Percentiles rank a stretch among this genome's conserved stretches.
phyloP scores from a whole-genome alignment of 92 coral and sea anemone species.

The Blastomussa wellsi region DNA sequence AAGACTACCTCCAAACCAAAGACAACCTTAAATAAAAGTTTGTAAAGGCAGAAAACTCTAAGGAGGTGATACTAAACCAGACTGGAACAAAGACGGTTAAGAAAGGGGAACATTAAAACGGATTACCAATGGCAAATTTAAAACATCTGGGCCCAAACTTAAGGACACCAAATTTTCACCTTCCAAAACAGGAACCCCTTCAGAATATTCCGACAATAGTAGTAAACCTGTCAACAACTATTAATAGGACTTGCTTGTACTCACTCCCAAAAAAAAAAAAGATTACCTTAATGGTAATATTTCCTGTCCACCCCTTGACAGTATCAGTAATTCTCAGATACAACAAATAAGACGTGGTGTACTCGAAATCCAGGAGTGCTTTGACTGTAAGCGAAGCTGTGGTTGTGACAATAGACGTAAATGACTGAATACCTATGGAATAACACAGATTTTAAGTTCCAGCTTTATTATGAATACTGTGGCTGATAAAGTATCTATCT shows the following conservation, averaged over 20 bases:
- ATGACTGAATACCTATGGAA: conserved; percentile 63
- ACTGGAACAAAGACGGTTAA: not conserved
- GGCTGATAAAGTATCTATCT: too few species aligned
- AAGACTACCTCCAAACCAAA: not conserved
- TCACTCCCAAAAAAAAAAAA: not conserved
- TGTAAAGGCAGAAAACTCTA: too few species aligned
- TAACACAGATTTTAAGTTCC: too few species aligned
- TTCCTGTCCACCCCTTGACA: conserved; percentile 58
- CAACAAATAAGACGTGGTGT: conserved; percentile 64
- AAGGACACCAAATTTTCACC: too few species aligned
- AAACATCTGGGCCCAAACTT: too few species aligned
- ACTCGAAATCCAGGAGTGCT: conserved; percentile 73
- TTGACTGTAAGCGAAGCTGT: conserved; percentile 69
- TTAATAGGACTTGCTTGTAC: not conserved
- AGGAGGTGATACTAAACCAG: not conserved
- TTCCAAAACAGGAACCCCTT: too few species aligned
- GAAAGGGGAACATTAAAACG: too few species aligned
- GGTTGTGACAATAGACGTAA: conserved; percentile 57
- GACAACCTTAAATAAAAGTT: not conserved
- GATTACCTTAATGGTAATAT: conserved; percentile 77
- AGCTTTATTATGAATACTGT: too few species aligned
- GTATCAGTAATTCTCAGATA: conserved; percentile 77
- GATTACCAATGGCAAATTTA: not conserved
- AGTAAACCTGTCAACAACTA: not conserved
- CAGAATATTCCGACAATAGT: too few species aligned